Conservation (phyloP, 2,888 invertebrate species). For the Mimachlamys varia region DNA sequence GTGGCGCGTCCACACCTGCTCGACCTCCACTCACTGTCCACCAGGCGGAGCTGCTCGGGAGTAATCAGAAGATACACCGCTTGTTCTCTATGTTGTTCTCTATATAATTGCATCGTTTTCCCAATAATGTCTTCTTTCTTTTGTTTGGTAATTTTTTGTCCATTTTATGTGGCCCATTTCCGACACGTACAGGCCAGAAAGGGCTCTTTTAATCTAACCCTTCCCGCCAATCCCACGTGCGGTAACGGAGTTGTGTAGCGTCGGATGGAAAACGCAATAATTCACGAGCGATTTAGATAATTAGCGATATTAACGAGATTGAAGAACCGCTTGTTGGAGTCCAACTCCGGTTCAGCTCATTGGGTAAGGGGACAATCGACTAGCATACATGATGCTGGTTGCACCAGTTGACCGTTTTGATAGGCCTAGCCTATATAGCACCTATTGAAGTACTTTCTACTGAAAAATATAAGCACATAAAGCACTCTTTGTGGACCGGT, state of each 20-base stretch:
- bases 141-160: slow-evolving; percentile 36
- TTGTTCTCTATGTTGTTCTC: background rate
- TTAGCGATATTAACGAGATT: slow-evolving; percentile 8
- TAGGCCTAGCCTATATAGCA: too few species aligned
- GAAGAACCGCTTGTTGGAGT: background rate
- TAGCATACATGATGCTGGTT: too few species aligned
- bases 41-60: background rate
- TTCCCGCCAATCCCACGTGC: slow-evolving; percentile 5
- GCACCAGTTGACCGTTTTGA: too few species aligned
- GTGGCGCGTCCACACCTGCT: slow-evolving; percentile 34
- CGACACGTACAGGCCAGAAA: slow-evolving; percentile 28
- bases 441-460: too few species aligned
- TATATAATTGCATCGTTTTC: slow-evolving; percentile 10
- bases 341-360: background rate
- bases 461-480: too few species aligned
- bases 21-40: slow-evolving; percentile 4
- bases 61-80: background rate
- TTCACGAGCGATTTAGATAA: background rate
- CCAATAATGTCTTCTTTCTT: slow-evolving; percentile 21
- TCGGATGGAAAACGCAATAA: slow-evolving; percentile 14
- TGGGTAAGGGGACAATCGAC: background rate
- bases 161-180: slow-evolving; percentile 12
- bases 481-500: too few species aligned
- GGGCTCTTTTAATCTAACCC: slow-evolving; percentile 9
- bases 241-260: background rate